Base-by-base conservation (phyloP, 2,888 invertebrate genomes). In the Alcis repandata region DNA sequence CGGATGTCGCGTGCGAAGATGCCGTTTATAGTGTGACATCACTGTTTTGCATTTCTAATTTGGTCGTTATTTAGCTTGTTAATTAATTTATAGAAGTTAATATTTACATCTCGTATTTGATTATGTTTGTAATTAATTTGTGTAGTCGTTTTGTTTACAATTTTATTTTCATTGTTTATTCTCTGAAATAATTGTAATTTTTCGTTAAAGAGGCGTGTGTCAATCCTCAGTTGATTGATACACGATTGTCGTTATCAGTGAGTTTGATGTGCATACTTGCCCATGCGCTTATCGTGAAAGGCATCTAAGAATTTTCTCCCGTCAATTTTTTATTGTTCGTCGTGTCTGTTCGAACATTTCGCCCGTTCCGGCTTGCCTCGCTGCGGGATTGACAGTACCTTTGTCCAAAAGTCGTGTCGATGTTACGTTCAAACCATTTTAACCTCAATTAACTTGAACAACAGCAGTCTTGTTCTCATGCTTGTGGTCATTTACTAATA, bases 401-500 rank as follows among this genome's bases (percentile, higher is more conserved):
- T 91, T 89, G 88, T 88, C 78, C 78, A 75, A 82, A 79, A 85
- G 78, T 85, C 85, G 82, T 84, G 86, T 87, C 80, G 75, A 82
- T 83, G 83, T 86, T 86, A 80, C 80, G 76, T 77, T 77, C 78
- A 83, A 85, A 85, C 80, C 77, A 79, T 87, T 86, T 84, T 84
- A 88, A 85, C 86, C 85, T 89, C 88, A 86, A 90, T 92, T 89
- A 87, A 84, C 82, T 83, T 76, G 65, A 75, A 86, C 88, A 87
- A 80, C 82, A 77, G 73, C 74, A 74, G 75, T 84, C 84, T 86
- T 87, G 87, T 88, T 85, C 84, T 81, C 84, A 71, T 72, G 69
- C 83, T 85, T 78, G 85, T 87, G 85, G 83, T 87, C 84, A 86
- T 87, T 88, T 85, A 86, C 86, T 83, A 87, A 85, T 84, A 83